Conservation (phyloP, 2,797 vertebrate genomes). For the Pempheris klunzingeri region DNA sequence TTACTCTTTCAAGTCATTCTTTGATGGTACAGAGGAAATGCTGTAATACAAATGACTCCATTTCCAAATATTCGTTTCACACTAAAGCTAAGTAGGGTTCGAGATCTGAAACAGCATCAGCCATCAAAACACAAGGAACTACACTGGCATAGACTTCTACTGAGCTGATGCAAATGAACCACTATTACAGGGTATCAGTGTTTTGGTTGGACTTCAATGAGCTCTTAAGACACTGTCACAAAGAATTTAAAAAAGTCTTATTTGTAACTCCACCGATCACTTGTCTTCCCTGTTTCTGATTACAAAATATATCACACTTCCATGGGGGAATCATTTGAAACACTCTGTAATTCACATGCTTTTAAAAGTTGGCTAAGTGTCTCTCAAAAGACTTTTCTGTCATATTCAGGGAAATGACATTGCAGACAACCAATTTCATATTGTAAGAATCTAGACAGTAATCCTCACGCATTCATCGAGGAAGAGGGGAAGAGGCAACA, state of each 20-base stretch:
- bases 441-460: background rate
- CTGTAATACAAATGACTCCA: slow-evolving; percentile 17
- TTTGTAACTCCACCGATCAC: slow-evolving; percentile 34
- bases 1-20: slow-evolving; percentile 30
- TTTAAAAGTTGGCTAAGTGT: background rate
- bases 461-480: slow-evolving; percentile 2
- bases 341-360: slow-evolving; percentile 7
- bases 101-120: slow-evolving; percentile 31
- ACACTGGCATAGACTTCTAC: slow-evolving; percentile 23
- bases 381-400: background rate
- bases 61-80: slow-evolving; percentile 6
- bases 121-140: slow-evolving; percentile 33
- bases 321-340: slow-evolving; percentile 4
- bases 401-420: slow-evolving; percentile 12
- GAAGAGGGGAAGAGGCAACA: background rate
- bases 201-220: slow-evolving; percentile 40
- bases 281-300: slow-evolving; percentile 16
- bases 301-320: slow-evolving; percentile 14
- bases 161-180: slow-evolving; percentile 35
- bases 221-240: slow-evolving; percentile 33
- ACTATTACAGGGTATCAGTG: slow-evolving; percentile 16
- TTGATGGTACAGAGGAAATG: slow-evolving; percentile 11
- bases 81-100: slow-evolving; percentile 19
- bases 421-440: slow-evolving; percentile 18
- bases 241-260: slow-evolving; percentile 25